phyloP scores from a whole-genome alignment of 2,113 vertebrate species.

The Nasalis larvatus region DNA sequence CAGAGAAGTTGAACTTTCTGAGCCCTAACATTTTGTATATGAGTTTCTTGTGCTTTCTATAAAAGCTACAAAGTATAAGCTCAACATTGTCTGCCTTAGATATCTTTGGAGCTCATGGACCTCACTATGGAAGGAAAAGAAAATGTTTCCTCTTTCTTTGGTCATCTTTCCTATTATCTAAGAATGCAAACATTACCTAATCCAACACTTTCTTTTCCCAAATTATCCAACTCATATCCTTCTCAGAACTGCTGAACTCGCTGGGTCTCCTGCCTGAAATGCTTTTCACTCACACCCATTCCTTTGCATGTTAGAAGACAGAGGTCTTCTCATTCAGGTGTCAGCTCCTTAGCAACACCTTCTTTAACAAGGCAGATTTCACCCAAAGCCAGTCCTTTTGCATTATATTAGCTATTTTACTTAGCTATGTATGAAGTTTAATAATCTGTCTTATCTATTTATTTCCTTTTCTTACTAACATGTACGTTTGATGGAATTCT shows the following conservation, averaged over 20 bases:
- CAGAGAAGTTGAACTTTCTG: neutral
- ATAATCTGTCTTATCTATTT: neutral
- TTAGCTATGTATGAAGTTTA: neutral
- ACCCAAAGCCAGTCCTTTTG: neutral
- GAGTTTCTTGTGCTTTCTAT: neutral
- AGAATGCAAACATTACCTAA: neutral
- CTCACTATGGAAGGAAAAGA: neutral
- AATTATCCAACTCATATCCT: neutral
- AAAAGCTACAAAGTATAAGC: neutral
- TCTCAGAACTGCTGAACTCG: neutral
- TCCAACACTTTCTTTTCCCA: neutral
- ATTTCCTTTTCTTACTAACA: neutral
- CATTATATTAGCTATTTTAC: neutral
- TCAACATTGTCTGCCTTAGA: neutral
- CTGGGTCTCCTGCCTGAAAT: neutral
- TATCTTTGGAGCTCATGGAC: neutral
- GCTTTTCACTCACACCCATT: neutral
- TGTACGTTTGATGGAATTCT: neutral
- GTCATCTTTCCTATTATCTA: neutral
- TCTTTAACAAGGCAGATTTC: neutral
- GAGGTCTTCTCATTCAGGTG: neutral
- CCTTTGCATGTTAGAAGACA: neutral
- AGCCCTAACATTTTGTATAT: neutral
- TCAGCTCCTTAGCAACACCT: neutral
- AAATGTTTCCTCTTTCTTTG: neutral